phyloP scores from a whole-genome alignment of 2,113 vertebrate species.

The Apaloderma vittatum region DNA sequence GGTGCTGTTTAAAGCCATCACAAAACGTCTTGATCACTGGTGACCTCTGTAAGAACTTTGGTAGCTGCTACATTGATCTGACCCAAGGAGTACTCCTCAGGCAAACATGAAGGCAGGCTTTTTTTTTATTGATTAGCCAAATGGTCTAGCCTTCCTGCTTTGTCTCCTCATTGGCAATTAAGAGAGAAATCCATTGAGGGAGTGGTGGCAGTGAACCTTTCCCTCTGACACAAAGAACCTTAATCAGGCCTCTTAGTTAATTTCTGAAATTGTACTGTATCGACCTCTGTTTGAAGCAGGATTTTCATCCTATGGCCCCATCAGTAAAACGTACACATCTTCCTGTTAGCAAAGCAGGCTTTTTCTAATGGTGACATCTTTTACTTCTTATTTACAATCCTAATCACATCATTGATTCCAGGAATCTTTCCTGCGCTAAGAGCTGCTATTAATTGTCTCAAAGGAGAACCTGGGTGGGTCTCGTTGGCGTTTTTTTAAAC shows the following conservation, averaged over 20 bases:
- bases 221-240: slow-evolving; percentile 70
- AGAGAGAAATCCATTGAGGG: slow-evolving; percentile 40
- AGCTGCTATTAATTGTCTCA: slow-evolving; percentile 70
- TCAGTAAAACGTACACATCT: slow-evolving; percentile 47
- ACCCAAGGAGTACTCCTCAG: slow-evolving; percentile 34
- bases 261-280: slow-evolving; percentile 75
- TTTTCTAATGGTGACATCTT: slow-evolving; percentile 57
- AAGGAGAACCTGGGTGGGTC: slow-evolving; percentile 17
- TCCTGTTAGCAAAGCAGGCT: slow-evolving; percentile 40
- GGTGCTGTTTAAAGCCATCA: slow-evolving; percentile 37
- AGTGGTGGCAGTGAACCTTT: slow-evolving; percentile 52
- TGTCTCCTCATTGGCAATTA: slow-evolving; percentile 50
- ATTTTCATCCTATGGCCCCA: slow-evolving; percentile 45
- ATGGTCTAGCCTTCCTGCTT: slow-evolving; percentile 39
- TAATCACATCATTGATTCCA: slow-evolving; percentile 76
- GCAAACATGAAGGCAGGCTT: slow-evolving; percentile 40
- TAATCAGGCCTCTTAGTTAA: slow-evolving; percentile 71
- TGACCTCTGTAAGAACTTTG: slow-evolving; percentile 42
- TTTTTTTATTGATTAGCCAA: slow-evolving; percentile 39
- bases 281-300: slow-evolving; percentile 41
- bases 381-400: slow-evolving; percentile 73
- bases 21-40: slow-evolving; percentile 6
- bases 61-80: slow-evolving; percentile 45
- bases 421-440: slow-evolving; percentile 71
- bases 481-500: neutral